A percentile compares a stretch with the other conserved stretches of the same genome.
phyloP scores from a whole-genome alignment of 2,888 invertebrate species.

The Hydraecia micacea region DNA sequence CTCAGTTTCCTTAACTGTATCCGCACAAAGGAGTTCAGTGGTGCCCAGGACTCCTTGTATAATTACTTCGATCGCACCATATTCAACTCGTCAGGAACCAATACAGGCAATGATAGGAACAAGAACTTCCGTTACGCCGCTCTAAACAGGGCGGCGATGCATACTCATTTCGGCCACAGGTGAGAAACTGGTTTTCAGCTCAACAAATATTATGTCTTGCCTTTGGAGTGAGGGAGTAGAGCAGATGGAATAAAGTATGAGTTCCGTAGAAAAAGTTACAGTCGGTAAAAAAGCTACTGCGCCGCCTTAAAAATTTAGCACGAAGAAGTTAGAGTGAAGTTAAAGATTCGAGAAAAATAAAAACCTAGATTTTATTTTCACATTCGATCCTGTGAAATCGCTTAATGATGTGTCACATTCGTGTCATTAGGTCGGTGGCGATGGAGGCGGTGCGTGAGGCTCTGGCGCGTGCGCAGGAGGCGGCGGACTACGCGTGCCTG shows the following conservation, averaged over 20 bases:
- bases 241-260: not conserved
- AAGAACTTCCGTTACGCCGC: constrained; percentile 96
- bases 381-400: not conserved
- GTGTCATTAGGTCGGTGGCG: constrained; percentile 92
- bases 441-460: constrained; percentile 96
- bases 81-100: constrained; percentile 77
- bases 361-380: not conserved
- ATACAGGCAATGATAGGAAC: constrained; percentile 86
- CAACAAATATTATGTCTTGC: not conserved
- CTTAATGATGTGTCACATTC: not conserved
- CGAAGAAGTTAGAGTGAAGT: not conserved
- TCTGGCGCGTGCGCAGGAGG: constrained; percentile 96
- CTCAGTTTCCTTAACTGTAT: constrained; percentile 97
- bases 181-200: constrained; percentile 75
- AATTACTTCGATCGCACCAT: constrained; percentile 95
- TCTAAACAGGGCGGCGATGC: constrained; percentile 96
- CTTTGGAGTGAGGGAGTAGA: not conserved
- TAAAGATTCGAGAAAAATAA: constrained; percentile 3
- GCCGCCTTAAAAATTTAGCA: not conserved
- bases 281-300: not conserved
- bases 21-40: constrained; percentile 96
- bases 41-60: constrained; percentile 94
- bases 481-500: constrained; percentile 96
- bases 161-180: constrained; percentile 96
- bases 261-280: not conserved